Conservation (phyloP, 1,140 invertebrate species). For the Heliconius nattereri region DNA sequence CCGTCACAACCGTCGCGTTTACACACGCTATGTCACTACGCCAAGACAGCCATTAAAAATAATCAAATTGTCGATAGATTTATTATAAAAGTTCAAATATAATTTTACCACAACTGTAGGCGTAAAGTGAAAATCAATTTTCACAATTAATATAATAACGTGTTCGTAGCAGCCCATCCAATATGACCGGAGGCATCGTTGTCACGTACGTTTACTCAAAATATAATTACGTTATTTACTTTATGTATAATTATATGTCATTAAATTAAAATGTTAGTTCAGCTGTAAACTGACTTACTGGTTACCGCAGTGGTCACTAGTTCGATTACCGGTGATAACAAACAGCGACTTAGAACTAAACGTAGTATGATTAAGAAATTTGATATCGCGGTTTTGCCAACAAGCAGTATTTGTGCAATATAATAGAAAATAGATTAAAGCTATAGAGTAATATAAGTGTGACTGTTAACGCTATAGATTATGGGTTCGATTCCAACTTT, state of each 20-base stretch:
- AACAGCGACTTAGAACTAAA: no score
- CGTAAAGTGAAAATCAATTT: conserved; percentile 14
- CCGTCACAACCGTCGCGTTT: no score
- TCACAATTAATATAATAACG: background rate
- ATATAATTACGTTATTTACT: background rate
- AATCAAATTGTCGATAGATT: background rate
- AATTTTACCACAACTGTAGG: background rate
- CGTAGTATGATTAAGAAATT: no score
- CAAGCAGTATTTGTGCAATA: no score
- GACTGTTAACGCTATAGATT: no score
- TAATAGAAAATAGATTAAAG: no score
- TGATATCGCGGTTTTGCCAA: no score
- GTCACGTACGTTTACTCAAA: conserved; percentile 3
- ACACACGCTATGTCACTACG: no score
- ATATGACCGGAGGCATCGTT: background rate
- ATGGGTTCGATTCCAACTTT: no score
- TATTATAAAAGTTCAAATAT: background rate
- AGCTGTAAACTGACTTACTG: background rate
- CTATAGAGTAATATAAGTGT: no score
- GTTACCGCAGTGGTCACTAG: no score
- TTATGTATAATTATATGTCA: background rate
- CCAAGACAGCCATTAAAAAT: background rate
- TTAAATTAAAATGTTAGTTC: background rate
- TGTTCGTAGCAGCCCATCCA: conserved; percentile 11
- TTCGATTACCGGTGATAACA: no score